Base-by-base conservation (phyloP, 2,113 vertebrate genomes). In the Centropristis striata region DNA sequence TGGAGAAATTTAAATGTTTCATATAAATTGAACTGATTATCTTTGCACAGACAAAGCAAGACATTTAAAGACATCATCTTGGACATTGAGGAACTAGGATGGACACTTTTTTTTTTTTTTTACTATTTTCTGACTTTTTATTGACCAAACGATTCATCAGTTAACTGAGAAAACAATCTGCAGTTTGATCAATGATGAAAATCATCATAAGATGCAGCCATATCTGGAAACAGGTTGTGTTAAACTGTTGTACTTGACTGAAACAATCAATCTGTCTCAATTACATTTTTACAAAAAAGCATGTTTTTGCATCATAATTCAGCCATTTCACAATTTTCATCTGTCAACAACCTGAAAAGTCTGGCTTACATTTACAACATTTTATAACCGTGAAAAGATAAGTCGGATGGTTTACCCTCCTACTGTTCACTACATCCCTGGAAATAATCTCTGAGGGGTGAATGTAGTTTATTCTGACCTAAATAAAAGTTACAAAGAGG, bases 391-490 rank as follows among this genome's bases (percentile, higher is more conserved):
- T 41, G 41, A 25, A 49, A 50, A 13, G 7, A 58, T 16, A 13
- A 51, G 49, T 39, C 41, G 9, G 16, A 41, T 6, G 4, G 41
- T 71, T 63, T 44, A 23, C 23, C 36, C 69, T 64, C 49, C 49
- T 23, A 8, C 46, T 39, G 54, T 46, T 37, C 16, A 21, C 49
- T 32, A 39, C 32, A 71, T 80, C 21, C 27, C 27, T 59, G 67
- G 39, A 77, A 60, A 58, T 14, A 51, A 70, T 54, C 44, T 47
- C 59, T 32, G 25, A 39, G 6, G 54, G n/a, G 8, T 36, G 37
- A 60, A 68, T 46, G 14, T 44, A 57, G 54, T 53, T 83, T 70
- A 15, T n/a, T 69, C 58, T 59, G 70, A 53, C 68, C 64, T 57
- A 61, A 55, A 78, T 67, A 55, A 77, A 67, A 47, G 18, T 63